Evolutionary conservation across 2,888 invertebrate genomes (phyloP), one percentile per base, ranked within the genome.

Genomic region (Aphelenchoides bicaudatus): DNA sequence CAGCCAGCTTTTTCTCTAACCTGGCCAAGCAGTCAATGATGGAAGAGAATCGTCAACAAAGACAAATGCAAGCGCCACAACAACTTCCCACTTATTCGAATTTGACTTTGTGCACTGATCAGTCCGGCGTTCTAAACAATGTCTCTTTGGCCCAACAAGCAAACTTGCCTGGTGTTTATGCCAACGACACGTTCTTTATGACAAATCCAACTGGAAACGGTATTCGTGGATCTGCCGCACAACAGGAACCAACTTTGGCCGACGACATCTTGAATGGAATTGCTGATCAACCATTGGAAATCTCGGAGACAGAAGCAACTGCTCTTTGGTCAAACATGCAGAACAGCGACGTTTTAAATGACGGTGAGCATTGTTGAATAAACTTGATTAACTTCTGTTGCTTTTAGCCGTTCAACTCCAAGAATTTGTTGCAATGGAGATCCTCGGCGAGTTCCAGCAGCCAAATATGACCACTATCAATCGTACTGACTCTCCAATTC

Each of bases 61-160:
- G 4, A 16, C 56, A 23, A 16, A 29, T 25, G 13, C 57, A 19
- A 1, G 27, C 23, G 16, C 31, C 51, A 2, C 27, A 28, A 49
- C 16, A 39, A 13, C 34, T 58, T 10, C 13, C 25, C 16, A n/a
- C n/a, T n/a, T 58, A 27, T 19, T 58, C 56, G 1, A 56, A 56
- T 8, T 21, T 56, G 5, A 60, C 56, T 13, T 16, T 56, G 10
- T 56, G 54, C 57, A 25, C 31, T 27, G 25, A 31, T 21, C 59
- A 60, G 25, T 37, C 56, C 13, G 48, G 16, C 21, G 34, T 58
- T 8, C 23, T 58, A 1, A 58, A 58, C 31, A 61, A 58, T 43
- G 58, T 62, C 4, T 61, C 58, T 4, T 16, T 49, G 49, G 43
- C 43, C 16, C 37, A 4, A 16, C 5, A 27, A 6, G 43, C n/a